These are phyloP conservation scores for Actinia tenebrosa DNA, from an alignment of 64 coral and sea anemone species.

Conservation along the genomic window DNA sequence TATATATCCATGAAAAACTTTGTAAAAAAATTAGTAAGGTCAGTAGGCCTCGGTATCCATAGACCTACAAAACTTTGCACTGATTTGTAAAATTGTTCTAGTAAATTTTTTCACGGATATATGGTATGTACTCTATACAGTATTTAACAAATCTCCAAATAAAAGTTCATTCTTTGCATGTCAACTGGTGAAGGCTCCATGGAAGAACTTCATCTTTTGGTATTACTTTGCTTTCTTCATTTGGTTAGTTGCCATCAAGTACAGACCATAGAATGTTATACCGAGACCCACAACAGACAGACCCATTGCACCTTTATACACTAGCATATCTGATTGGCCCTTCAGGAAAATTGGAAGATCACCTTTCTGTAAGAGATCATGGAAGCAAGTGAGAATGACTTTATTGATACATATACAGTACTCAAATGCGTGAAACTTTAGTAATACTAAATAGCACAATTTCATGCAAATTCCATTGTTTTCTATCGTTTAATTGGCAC, in stretches of 20 bases:
- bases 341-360: slow-evolving; percentile 39
- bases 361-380: slow-evolving; percentile 41
- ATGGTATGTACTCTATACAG: background rate
- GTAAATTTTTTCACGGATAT: too few species aligned
- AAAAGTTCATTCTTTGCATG: background rate
- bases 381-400: background rate
- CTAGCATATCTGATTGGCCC: slow-evolving; percentile 36
- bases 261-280: slow-evolving; percentile 25
- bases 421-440: too few species aligned
- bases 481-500: too few species aligned
- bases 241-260: slow-evolving; percentile 40
- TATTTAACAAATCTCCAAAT: background rate
- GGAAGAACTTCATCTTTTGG: background rate
- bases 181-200: too few species aligned
- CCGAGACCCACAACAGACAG: slow-evolving; percentile 20
- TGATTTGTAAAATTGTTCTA: too few species aligned
- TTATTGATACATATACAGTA: too few species aligned
- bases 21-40: too few species aligned
- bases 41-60: too few species aligned
- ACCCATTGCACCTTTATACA: slow-evolving; percentile 26
- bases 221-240: slow-evolving; percentile 32
- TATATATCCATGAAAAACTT: too few species aligned
- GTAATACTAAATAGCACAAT: too few species aligned
- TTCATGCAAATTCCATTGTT: too few species aligned
- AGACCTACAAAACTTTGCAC: too few species aligned